These are phyloP conservation scores for Stenchaetothrips biformis DNA, from an alignment of 2,888 invertebrate species.

Conservation along the genomic window DNA sequence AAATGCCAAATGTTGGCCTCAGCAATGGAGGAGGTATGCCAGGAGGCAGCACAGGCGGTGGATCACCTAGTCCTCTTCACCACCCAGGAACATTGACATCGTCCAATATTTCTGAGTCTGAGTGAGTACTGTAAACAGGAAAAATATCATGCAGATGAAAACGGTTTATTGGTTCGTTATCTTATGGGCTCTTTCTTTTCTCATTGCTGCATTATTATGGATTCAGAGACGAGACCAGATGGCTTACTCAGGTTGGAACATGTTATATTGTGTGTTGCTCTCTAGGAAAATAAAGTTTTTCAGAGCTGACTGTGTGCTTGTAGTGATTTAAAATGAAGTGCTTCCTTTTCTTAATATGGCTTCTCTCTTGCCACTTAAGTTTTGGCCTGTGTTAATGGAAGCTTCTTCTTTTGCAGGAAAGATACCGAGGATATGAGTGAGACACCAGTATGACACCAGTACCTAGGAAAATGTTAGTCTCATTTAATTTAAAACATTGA, in stretches of 20 bases:
- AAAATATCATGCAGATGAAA: neutral
- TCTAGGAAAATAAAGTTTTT: neutral
- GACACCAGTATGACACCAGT: conserved; percentile 39
- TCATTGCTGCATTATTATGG: neutral
- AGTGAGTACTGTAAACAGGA: conserved; percentile 33
- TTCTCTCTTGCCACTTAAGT: neutral
- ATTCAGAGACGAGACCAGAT: conserved; percentile 11
- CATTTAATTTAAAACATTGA: conserved; percentile 8
- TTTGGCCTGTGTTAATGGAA: too few species aligned
- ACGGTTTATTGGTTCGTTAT: neutral
- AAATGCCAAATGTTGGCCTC: conserved; percentile 42
- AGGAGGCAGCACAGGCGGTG: conserved; percentile 43
- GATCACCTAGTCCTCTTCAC: conserved; percentile 47
- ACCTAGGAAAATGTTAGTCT: too few species aligned
- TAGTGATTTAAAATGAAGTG: neutral
- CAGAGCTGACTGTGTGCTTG: too few species aligned
- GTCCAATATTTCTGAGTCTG: conserved; percentile 36
- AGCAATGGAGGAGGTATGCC: conserved; percentile 45
- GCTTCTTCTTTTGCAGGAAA: conserved; percentile 30
- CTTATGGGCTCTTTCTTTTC: neutral
- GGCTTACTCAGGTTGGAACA: neutral
- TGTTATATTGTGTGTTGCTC: neutral
- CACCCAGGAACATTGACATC: conserved; percentile 44
- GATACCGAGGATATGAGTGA: conserved; percentile 42
- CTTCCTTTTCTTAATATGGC: neutral